A percentile compares a stretch with the other conserved stretches of the same genome.
These are phyloP conservation scores for Periophthalmus magnuspinnatus DNA, from an alignment of 2,797 vertebrate species.

Conservation along the genomic window DNA sequence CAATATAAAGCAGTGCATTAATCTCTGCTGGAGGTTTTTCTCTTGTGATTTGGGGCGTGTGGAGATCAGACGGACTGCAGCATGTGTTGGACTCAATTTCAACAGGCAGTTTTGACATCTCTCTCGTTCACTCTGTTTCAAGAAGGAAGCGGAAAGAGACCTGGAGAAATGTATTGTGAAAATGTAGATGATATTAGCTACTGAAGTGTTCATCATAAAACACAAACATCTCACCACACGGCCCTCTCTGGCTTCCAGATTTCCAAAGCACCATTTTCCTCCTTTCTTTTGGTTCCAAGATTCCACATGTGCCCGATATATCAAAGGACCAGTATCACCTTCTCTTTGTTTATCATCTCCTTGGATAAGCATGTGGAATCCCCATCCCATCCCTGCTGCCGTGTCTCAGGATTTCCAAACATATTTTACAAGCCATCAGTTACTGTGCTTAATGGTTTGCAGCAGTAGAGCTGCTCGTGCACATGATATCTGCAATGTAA, in stretches of 20 bases:
- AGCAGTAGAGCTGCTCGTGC: conserved; percentile 93
- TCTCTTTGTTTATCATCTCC: conserved; percentile 89
- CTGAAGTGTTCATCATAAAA: conserved; percentile 78
- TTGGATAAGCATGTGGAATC: conserved; percentile 95
- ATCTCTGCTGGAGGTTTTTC: conserved; percentile 75
- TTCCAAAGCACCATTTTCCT: conserved; percentile 30
- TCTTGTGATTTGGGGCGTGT: conserved; percentile 41
- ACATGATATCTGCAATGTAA: conserved; percentile 98
- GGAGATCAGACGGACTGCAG: conserved; percentile 41
- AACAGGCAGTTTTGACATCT: conserved; percentile 40
- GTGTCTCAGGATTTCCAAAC: conserved; percentile 92
- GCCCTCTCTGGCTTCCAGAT: conserved; percentile 24
- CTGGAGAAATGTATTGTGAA: conserved; percentile 29
- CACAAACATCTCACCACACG: conserved; percentile 74
- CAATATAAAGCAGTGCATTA: conserved; percentile 66
- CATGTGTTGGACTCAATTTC: conserved; percentile 51
- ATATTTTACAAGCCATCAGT: conserved; percentile 92
- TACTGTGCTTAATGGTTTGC: conserved; percentile 91
- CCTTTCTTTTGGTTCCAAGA: conserved; percentile 66
- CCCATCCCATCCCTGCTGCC: conserved; percentile 89
- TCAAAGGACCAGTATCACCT: conserved; percentile 87
- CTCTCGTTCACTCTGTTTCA: conserved; percentile 32
- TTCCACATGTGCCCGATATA: conserved; percentile 89
- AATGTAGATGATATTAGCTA: conserved; percentile 77
- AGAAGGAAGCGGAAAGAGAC: conserved; percentile 20